Conservation (phyloP, 2,797 vertebrate species). For the Avahi laniger region DNA sequence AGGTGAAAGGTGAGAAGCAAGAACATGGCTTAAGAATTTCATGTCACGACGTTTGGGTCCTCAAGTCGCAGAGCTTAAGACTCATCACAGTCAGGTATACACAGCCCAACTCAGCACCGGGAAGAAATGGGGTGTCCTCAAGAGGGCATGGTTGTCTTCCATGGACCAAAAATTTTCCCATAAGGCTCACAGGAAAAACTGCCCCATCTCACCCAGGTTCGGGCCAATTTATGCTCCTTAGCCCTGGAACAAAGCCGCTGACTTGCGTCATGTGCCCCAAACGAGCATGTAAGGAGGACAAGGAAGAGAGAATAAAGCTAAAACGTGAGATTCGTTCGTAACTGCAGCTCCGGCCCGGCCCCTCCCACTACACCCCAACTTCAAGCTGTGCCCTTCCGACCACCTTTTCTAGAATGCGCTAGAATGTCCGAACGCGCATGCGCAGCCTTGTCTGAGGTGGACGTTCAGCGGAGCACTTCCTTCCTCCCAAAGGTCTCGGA, state of each 20-base stretch:
- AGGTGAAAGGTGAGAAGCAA: background rate
- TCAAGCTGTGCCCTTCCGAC: fast-evolving
- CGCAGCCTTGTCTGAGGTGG: background rate
- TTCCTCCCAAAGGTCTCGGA: fast-evolving
- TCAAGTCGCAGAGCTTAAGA: fast-evolving
- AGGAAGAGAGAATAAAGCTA: background rate
- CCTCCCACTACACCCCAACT: fast-evolving
- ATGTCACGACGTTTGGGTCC: fast-evolving
- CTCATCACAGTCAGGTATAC: fast-evolving
- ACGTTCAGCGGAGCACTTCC: fast-evolving
- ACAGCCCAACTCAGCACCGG: fast-evolving
- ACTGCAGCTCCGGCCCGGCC: fast-evolving
- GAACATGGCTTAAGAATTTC: too few relatives aligned
- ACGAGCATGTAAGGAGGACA: background rate
- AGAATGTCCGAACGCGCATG: constrained; percentile 52
- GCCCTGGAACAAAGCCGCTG: too few relatives aligned
- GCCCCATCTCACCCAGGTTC: too few relatives aligned
- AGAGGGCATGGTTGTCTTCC: background rate
- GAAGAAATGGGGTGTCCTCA: background rate
- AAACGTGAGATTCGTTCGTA: fast-evolving
- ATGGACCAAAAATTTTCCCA: background rate
- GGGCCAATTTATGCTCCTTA: fast-evolving
- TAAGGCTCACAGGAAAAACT: background rate
- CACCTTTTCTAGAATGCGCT: constrained; percentile 65
- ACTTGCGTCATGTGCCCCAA: background rate